phyloP scores from a whole-genome alignment of 2,797 vertebrate species.

The Bradypodion ventrale region DNA sequence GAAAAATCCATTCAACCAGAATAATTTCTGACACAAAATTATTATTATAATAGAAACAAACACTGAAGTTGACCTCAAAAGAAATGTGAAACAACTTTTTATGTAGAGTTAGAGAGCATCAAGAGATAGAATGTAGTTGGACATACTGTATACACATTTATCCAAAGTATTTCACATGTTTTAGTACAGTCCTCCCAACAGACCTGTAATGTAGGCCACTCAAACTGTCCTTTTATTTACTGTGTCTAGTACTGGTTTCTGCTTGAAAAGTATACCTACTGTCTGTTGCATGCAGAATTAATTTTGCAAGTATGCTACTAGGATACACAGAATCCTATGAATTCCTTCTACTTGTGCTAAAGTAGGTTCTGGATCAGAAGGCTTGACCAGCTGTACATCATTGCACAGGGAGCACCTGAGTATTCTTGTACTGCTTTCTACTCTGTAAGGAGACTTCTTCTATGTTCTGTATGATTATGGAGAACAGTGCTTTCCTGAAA shows the following conservation, averaged over 20 bases:
- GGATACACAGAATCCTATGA: too few relatives aligned
- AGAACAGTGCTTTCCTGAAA: not conserved
- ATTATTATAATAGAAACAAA: too few relatives aligned
- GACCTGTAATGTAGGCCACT: not conserved
- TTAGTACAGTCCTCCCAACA: not conserved
- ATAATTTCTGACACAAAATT: too few relatives aligned
- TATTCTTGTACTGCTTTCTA: too few relatives aligned
- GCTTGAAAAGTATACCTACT: not conserved
- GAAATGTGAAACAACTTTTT: not conserved
- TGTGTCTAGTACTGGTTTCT: not conserved
- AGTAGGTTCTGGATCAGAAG: too few relatives aligned
- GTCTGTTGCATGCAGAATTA: not conserved
- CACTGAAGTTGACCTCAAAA: not conserved
- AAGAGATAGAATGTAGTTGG: not conserved
- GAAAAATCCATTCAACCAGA: too few relatives aligned
- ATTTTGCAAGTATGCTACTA: not conserved
- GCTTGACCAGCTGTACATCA: too few relatives aligned
- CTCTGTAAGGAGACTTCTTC: too few relatives aligned
- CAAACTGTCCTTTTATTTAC: not conserved
- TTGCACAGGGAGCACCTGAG: too few relatives aligned
- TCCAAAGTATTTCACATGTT: not conserved
- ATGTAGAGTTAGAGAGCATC: too few relatives aligned
- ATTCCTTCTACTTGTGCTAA: too few relatives aligned
- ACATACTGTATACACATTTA: not conserved
- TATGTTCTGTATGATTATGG: not conserved